Base-by-base conservation (phyloP, 2,113 vertebrate species). In the Catharus fuscescens region DNA sequence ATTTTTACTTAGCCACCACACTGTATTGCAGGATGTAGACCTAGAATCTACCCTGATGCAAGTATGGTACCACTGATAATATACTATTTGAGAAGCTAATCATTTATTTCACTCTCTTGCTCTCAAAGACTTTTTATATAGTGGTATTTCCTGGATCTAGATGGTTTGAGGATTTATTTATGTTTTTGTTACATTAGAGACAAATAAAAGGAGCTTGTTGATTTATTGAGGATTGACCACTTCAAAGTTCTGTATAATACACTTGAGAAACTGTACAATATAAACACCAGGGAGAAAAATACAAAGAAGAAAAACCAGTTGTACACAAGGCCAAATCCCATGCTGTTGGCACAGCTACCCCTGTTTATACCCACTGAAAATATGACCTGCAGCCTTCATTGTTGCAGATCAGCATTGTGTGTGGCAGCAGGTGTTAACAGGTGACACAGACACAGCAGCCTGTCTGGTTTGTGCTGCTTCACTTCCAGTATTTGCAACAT, bases 391-490 rank as follows among this genome's bases (percentile, higher is more conserved):
- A 70, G 42, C 74, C 74, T 57, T 25, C 23, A 14, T 42, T 0
- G 1, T 8, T 94, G 87, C 25, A 82, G 70, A 53, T n/a, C 12
- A 71, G 56, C 69, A 36, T 3, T 60, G 57, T 67, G 44, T 64
- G 53, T 85, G 65, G 76, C 88, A 82, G 54, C 71, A 84, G 96
- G 83, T 95, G 61, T 64, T 71, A 74, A 59, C 32, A 81, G 85
- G n/a, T 92, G 64, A 64, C 67, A 86, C 47, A 71, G 31, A 38
- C 52, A 56, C 70, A 78, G 40, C 67, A 81, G 15, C 87, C 92
- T 71, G 8, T 40, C 71, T 83, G 52, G 6, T 67, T 70, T 57
- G 80, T 94, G 84, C 80, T 94, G 80, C 69, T 96, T 93, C 92
- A 50, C 42, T 82, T 80, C 74, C 48, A 53, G 8, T 77, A 47